phyloP scores from a whole-genome alignment of 2,888 invertebrate species.

The Bellardia bayeri region DNA sequence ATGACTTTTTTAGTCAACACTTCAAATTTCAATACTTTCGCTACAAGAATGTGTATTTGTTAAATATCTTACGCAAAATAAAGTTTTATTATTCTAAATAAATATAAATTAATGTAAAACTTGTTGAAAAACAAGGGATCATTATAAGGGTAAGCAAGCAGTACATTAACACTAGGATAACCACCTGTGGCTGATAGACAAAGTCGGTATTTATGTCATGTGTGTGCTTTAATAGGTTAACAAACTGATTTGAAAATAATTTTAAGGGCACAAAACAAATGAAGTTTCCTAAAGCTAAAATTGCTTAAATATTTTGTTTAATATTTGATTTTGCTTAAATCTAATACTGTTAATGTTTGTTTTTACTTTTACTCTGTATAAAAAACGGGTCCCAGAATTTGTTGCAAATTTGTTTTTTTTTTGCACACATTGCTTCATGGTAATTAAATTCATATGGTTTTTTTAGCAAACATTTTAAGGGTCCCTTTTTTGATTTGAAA shows the following conservation, averaged over 20 bases:
- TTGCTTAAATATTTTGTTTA: no score
- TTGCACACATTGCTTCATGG: constrained; percentile 19
- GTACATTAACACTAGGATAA: not conserved
- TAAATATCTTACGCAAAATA: not conserved
- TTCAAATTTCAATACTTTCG: constrained; percentile 9
- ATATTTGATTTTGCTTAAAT: no score
- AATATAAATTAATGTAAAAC: constrained; percentile 17
- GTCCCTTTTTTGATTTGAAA: not conserved
- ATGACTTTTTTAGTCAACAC: constrained; percentile 5
- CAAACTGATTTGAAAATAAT: no score
- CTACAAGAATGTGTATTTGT: not conserved
- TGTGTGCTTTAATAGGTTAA: not conserved
- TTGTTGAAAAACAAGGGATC: not conserved
- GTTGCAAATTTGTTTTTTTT: not conserved
- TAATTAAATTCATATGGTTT: constrained; percentile 39
- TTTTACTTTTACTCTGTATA: not conserved
- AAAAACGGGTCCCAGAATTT: not conserved
- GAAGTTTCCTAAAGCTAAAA: no score
- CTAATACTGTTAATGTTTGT: not conserved
- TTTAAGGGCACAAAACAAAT: no score
- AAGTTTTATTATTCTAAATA: not conserved
- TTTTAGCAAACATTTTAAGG: not conserved
- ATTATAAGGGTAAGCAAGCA: not conserved
- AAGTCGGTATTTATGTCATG: no score
- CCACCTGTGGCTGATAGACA: not conserved